These are phyloP conservation scores for Reinhardtius hippoglossoides DNA, from an alignment of 2,113 vertebrate species.

Conservation along the genomic window DNA sequence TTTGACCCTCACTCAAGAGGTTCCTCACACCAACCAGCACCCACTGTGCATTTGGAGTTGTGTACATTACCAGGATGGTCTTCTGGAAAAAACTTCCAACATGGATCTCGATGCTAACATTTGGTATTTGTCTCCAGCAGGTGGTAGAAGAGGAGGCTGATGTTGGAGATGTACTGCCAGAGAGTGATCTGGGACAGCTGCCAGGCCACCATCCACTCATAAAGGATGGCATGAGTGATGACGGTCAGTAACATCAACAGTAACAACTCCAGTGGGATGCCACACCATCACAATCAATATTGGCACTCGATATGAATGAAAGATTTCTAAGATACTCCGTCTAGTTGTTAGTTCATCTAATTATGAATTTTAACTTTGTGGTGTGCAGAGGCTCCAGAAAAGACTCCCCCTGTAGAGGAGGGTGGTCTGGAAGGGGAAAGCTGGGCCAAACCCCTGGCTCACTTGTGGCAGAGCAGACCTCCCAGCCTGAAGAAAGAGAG, in stretches of 20 bases:
- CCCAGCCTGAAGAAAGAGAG: slow-evolving; percentile 91
- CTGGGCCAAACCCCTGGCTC: slow-evolving; percentile 93
- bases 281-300: neutral
- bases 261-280: neutral
- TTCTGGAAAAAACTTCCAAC: neutral
- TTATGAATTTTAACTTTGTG: neutral
- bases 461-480: slow-evolving; percentile 94
- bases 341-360: neutral
- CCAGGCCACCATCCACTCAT: slow-evolving; percentile 70
- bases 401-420: slow-evolving; percentile 82
- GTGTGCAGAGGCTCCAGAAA: slow-evolving; percentile 86
- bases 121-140: slow-evolving; percentile 37
- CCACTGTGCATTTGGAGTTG: too few species aligned
- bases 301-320: neutral
- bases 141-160: slow-evolving; percentile 16
- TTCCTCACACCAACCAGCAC: too few species aligned
- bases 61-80: neutral
- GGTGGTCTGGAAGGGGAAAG: slow-evolving; percentile 89
- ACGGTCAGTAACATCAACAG: slow-evolving; percentile 53
- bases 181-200: slow-evolving; percentile 61
- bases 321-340: neutral
- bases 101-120: neutral
- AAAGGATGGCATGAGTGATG: slow-evolving; percentile 69
- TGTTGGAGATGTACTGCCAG: neutral
- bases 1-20: too few species aligned